Evolutionary conservation across 2,113 vertebrate species (phyloP).

Genomic region (Melanostigma gelatinosum): DNA sequence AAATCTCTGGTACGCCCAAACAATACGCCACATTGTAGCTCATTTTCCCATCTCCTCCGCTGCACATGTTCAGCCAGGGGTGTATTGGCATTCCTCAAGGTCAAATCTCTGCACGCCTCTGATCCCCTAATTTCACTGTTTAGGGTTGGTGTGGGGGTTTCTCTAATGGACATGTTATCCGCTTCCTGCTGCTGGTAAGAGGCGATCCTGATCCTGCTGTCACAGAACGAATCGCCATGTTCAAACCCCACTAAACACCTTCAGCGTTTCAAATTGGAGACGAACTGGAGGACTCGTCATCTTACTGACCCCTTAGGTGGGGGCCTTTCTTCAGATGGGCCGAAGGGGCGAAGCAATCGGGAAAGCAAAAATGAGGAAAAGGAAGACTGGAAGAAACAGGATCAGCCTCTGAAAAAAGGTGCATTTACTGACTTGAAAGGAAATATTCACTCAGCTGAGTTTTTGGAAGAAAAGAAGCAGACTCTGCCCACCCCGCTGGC

Average conservation of each 20-base stretch:
- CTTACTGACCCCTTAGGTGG: constrained; percentile 17
- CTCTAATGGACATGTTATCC: constrained; percentile 72
- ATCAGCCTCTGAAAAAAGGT: constrained; percentile 25
- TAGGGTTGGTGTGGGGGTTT: constrained; percentile 22
- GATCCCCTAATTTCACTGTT: constrained; percentile 64
- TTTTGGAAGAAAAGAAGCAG: constrained; percentile 43
- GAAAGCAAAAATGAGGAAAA: constrained; percentile 1
- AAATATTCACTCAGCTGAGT: constrained; percentile 57
- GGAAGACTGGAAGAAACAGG: constrained; percentile 6
- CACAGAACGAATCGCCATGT: constrained; percentile 33
- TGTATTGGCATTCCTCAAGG: constrained; percentile 65
- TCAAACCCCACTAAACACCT: constrained; percentile 59
- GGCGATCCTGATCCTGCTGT: constrained; percentile 42
- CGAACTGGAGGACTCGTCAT: constrained; percentile 35
- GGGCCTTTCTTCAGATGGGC: not conserved
- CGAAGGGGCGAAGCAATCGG: not conserved
- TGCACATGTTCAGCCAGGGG: constrained; percentile 50
- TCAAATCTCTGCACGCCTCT: constrained; percentile 68
- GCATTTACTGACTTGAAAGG: constrained; percentile 33
- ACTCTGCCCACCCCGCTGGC: constrained; percentile 24
- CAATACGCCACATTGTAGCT: constrained; percentile 84
- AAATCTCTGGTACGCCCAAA: constrained; percentile 75
- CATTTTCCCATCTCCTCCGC: constrained; percentile 81
- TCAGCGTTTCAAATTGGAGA: constrained; percentile 44
- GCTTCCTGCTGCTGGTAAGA: constrained; percentile 70